phyloP scores from a whole-genome alignment of 1,140 invertebrate genomes.

The Laupala kohalensis region DNA sequence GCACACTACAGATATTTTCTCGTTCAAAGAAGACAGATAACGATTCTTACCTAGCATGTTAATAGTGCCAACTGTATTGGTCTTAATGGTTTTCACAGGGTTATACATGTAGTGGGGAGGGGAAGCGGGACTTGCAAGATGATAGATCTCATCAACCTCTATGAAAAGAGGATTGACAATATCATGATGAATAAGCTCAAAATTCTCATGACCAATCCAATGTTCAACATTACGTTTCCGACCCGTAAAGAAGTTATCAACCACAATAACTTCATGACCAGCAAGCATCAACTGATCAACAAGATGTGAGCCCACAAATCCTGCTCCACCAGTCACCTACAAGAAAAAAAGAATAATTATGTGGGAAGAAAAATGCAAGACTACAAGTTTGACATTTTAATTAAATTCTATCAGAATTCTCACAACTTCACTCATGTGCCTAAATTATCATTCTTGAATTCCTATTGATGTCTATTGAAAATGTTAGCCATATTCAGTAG shows the following conservation, averaged over 20 bases:
- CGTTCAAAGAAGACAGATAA: not conserved
- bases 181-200: slow-evolving; percentile 97
- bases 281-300: slow-evolving; percentile 90
- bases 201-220: slow-evolving; percentile 98
- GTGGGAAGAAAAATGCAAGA: not conserved
- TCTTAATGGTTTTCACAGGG: slow-evolving; percentile 99
- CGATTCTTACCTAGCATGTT: slow-evolving; percentile 82
- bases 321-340: slow-evolving; percentile 90
- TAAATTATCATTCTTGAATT: no score
- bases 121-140: slow-evolving; percentile 94
- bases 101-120: slow-evolving; percentile 99
- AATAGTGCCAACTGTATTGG: slow-evolving; percentile 97
- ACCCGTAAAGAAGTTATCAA: slow-evolving; percentile 97
- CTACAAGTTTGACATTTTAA: no score
- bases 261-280: slow-evolving; percentile 96
- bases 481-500: no score
- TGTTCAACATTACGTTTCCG: slow-evolving; percentile 94
- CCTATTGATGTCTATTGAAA: no score
- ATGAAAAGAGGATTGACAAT: slow-evolving; percentile 96
- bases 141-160: slow-evolving; percentile 99
- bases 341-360: slow-evolving; percentile 2
- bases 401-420: no score
- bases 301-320: slow-evolving; percentile 97
- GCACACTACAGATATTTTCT: no score
- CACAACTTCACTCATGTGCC: no score